These are phyloP conservation scores for Steatocranus sp. DNA, from an alignment of 2,797 vertebrate genomes.

Conservation along the genomic window DNA sequence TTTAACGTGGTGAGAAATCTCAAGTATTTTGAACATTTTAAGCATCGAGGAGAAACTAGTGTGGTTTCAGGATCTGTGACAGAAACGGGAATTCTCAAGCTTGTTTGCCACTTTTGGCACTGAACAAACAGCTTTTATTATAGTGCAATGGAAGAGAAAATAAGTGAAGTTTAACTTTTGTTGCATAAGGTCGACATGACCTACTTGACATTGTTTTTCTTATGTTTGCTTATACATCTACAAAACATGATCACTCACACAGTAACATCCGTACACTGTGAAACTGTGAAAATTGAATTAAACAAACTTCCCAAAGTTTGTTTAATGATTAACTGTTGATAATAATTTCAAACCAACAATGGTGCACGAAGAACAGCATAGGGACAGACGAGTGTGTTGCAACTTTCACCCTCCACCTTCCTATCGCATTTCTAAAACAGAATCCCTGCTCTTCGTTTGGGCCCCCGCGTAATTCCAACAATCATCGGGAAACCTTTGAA, in stretches of 20 bases:
- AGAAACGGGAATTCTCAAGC: constrained; percentile 44
- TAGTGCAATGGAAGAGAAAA: constrained; percentile 1
- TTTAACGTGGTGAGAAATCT: constrained; percentile 53
- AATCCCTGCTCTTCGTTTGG: constrained; percentile 30
- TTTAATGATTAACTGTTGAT: not conserved
- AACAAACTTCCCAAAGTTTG: not conserved
- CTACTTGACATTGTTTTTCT: not conserved
- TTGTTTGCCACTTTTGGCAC: constrained; percentile 39
- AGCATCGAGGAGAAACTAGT: constrained; percentile 49
- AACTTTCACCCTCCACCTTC: not conserved
- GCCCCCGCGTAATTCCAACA: constrained; percentile 21
- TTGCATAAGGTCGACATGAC: not conserved
- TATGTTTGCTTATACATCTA: not conserved
- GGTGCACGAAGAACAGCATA: not conserved
- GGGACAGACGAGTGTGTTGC: not conserved
- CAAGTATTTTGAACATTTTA: constrained; percentile 60
- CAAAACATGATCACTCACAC: not conserved
- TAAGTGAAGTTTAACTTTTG: not conserved
- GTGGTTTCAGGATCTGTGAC: constrained; percentile 29
- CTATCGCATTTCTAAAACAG: constrained; percentile 27
- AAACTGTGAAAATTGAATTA: not conserved
- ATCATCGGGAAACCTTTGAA: constrained; percentile 46
- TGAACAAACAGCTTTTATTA: constrained; percentile 37
- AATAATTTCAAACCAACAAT: not conserved
- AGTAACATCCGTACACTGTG: not conserved